Base-by-base conservation (phyloP, 2,797 vertebrate species). In the Acrocephalus scirpaceus region DNA sequence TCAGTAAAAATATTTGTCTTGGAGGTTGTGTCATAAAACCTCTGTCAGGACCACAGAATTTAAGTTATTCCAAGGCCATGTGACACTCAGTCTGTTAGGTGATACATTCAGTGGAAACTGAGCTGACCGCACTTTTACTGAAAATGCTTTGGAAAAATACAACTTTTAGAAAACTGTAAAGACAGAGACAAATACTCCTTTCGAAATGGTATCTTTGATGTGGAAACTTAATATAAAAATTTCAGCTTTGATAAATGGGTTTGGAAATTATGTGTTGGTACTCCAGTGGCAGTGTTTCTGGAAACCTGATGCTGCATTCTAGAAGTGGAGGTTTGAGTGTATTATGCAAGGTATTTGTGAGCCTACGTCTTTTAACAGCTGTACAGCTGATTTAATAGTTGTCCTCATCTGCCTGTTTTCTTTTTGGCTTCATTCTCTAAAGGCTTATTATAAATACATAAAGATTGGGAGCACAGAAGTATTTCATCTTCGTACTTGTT, bases 1-100 rank as follows among this genome's bases (percentile, higher is more conserved):
- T 79, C 44, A 62, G n/a, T 86, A 62, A 93, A 84, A 88, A 84
- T 89, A 75, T 57, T 95, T 92, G 13, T 75, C 20, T 88, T 95
- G 64, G 54, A 73, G 27, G 40, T 75, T 56, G 57, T 85, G 27
- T 84, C 40, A 13, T 22, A 51, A 38, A 81, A 75, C 44, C 29
- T 90, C 57, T 79, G n/a, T 73, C 22, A 50, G 72, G 44, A 88
- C 34, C 11, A 2, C 51, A 86, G 77, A 51, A 25, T 51, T 95
- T 62, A 80, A 83, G 64, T 86, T 83, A 47, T 66, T 38, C 30
- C 51, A 73, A 67, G 34, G 16, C 42, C 54, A 22, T 22, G 62
- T 47, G 80, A 23, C 36, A 6, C 29, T 78, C 10, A 8, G 22
- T 71, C 42, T 77, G 75, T 90, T 81, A 80, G 50, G 27, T 1